Evolutionary conservation across 2,113 vertebrate genomes (phyloP).

Genomic region (Stomatorhinus ivindoensis): DNA sequence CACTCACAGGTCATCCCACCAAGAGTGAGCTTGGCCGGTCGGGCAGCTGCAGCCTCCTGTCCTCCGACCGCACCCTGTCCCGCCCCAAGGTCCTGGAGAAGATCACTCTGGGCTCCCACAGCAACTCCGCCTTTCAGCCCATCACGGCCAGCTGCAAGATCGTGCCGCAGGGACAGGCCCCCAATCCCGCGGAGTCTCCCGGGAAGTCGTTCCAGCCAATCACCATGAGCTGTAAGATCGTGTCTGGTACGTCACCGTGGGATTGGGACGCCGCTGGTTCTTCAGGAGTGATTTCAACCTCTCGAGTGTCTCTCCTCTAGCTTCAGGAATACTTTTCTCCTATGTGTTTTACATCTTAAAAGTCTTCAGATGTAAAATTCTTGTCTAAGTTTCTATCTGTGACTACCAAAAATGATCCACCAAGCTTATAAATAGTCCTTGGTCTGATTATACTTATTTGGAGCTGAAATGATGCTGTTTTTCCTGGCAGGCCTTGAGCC

Average conservation of each 20-base stretch:
- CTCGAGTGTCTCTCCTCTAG: background rate
- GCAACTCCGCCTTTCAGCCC: constrained; percentile 97
- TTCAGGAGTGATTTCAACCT: background rate
- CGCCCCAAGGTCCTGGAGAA: constrained; percentile 75
- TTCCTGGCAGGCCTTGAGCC: background rate
- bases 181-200: constrained; percentile 84
- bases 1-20: constrained; percentile 58
- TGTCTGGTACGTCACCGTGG: constrained; percentile 74
- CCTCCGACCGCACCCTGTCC: constrained; percentile 80
- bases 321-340: background rate
- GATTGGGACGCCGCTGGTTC: background rate
- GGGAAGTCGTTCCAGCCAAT: constrained; percentile 97
- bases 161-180: constrained; percentile 77
- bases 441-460: background rate
- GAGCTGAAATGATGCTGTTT: background rate
- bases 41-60: constrained; percentile 60
- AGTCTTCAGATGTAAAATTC: background rate
- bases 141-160: constrained; percentile 98
- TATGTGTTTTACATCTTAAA: background rate
- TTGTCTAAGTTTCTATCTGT: background rate
- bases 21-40: constrained; percentile 66
- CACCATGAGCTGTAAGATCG: constrained; percentile 99
- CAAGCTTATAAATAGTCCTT: background rate
- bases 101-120: constrained; percentile 81
- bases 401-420: background rate